These are phyloP conservation scores for Drosophila ohnishii DNA, from an alignment of 1,140 invertebrate species.

Conservation along the genomic window DNA sequence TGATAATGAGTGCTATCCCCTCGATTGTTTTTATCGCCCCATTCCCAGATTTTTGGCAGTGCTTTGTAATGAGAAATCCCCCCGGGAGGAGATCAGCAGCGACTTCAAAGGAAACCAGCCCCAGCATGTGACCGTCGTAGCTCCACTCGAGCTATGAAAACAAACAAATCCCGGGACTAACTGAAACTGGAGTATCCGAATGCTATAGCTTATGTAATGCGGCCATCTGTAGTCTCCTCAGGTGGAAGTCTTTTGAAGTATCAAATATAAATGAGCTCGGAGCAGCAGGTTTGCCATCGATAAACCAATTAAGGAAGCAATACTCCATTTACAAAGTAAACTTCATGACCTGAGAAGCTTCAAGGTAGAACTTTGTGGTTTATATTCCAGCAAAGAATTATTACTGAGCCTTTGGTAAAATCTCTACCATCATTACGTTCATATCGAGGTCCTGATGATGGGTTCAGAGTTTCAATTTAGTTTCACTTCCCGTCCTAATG, in stretches of 20 bases:
- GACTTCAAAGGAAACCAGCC: slow-evolving; percentile 65
- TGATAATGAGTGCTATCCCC: slow-evolving; percentile 69
- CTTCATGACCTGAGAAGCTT: background rate
- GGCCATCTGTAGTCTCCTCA: slow-evolving; percentile 23
- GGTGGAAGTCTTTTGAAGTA: slow-evolving; percentile 57
- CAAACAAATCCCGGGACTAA: slow-evolving; percentile 46
- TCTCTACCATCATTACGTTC: background rate
- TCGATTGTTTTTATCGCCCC: slow-evolving; percentile 55
- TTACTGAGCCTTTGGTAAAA: background rate
- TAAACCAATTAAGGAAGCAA: slow-evolving; percentile 14
- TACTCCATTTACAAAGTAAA: slow-evolving; percentile 10
- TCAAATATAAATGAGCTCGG: slow-evolving; percentile 49
- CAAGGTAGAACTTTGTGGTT: background rate
- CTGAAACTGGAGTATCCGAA: slow-evolving; percentile 27
- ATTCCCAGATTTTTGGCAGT: slow-evolving; percentile 19
- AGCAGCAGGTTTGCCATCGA: slow-evolving; percentile 38
- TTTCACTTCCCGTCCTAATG: slow-evolving; percentile 27
- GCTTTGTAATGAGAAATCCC: slow-evolving; percentile 60
- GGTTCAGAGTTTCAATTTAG: background rate
- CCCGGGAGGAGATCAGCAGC: slow-evolving; percentile 38
- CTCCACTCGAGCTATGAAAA: slow-evolving; percentile 41
- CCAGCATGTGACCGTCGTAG: slow-evolving; percentile 63
- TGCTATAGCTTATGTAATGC: slow-evolving; percentile 49
- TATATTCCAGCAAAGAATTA: too few relatives aligned
- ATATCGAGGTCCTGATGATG: background rate